A percentile compares a stretch with the other conserved stretches of the same genome.
These are phyloP conservation scores for Antrozous pallidus DNA, from an alignment of 2,797 vertebrate genomes.

Conservation along the genomic window DNA sequence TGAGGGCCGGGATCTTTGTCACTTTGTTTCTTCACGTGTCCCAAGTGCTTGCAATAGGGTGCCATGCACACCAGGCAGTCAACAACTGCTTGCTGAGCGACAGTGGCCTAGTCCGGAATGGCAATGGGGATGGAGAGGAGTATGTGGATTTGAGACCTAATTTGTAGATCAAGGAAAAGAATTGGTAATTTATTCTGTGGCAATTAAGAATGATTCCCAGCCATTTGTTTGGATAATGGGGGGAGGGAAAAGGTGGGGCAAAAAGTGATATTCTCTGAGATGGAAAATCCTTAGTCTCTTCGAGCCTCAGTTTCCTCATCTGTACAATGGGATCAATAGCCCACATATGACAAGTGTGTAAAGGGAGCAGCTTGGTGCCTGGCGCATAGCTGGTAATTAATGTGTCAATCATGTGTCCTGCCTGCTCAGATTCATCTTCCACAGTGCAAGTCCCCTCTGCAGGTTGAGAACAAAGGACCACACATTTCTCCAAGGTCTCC, in stretches of 20 bases:
- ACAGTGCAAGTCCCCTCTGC: not conserved
- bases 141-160: not conserved
- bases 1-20: not conserved
- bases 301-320: not conserved
- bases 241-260: too few relatives aligned
- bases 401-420: fast-evolving
- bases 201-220: not conserved
- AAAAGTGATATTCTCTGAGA: not conserved
- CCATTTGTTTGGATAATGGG: not conserved
- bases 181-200: not conserved
- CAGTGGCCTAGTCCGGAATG: not conserved
- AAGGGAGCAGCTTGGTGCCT: not conserved
- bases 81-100: not conserved
- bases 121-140: not conserved
- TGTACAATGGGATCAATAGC: not conserved
- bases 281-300: not conserved
- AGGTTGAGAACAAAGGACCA: not conserved
- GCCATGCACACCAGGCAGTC: not conserved
- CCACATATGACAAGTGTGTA: not conserved
- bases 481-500: not conserved
- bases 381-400: fast-evolving
- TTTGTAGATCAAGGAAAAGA: not conserved
- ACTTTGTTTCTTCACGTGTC: not conserved
- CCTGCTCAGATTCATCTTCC: not conserved
- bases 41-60: not conserved